Percentiles rank a stretch among this genome's conserved stretches.
Conservation (phyloP, 2,797 vertebrate species). For the Morus bassanus region DNA sequence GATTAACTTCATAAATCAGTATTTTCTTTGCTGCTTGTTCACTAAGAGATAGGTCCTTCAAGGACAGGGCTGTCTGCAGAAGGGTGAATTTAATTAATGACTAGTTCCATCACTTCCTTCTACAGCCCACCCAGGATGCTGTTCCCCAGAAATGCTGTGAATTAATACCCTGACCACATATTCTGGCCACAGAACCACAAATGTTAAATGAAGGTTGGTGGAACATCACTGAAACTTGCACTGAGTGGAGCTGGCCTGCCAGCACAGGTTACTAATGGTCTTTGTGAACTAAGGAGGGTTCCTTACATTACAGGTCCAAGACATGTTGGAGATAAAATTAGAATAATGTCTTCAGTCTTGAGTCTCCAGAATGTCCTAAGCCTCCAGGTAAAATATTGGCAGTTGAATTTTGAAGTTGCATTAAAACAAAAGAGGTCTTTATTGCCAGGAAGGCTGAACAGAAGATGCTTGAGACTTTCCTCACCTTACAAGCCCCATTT, state of each 20-base stretch:
- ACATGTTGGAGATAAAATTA: background rate
- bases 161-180: background rate
- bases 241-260: background rate
- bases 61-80: background rate
- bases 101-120: background rate
- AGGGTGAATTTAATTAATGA: background rate
- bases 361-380: background rate
- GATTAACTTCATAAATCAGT: background rate
- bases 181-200: slow-evolving; percentile 12
- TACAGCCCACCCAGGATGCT: background rate
- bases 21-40: background rate
- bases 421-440: background rate
- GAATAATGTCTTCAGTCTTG: background rate
- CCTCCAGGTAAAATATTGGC: background rate
- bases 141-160: background rate
- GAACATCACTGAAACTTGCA: background rate
- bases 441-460: background rate
- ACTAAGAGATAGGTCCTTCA: background rate
- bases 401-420: background rate
- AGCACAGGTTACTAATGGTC: background rate
- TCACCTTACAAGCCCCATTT: background rate
- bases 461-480: background rate
- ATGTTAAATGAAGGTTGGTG: background rate
- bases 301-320: background rate
- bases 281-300: background rate